Evolutionary conservation across 2,888 invertebrate species (phyloP).

Genomic region (Cartodere bifasciata): DNA sequence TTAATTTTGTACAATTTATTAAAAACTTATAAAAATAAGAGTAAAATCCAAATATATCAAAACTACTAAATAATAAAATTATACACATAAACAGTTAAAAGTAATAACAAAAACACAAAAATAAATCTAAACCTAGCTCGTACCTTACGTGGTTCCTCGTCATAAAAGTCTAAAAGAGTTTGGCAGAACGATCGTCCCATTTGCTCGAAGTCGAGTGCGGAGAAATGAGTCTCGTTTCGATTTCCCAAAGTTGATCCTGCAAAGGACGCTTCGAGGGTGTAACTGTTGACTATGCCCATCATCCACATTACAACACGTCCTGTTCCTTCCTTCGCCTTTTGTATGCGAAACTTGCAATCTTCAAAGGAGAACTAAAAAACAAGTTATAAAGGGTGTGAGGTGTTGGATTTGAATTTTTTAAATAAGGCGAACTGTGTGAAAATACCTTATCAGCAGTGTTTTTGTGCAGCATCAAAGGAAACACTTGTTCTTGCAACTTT

Average conservation of each 20-base stretch:
- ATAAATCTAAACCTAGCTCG: slow-evolving; percentile 8
- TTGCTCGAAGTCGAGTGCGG: slow-evolving; percentile 62
- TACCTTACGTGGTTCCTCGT: slow-evolving; percentile 72
- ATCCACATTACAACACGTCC: slow-evolving; percentile 92
- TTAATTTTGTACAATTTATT: no score
- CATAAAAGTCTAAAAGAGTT: slow-evolving; percentile 82
- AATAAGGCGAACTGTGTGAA: not conserved
- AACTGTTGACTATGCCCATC: slow-evolving; percentile 88
- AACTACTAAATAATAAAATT: no score
- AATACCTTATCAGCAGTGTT: slow-evolving; percentile 76
- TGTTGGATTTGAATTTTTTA: no score
- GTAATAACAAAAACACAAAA: not conserved
- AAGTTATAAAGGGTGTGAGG: no score
- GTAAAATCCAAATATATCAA: no score
- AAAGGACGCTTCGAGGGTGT: slow-evolving; percentile 91
- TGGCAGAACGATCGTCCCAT: slow-evolving; percentile 87
- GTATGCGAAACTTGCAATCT: slow-evolving; percentile 86
- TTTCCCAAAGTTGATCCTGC: slow-evolving; percentile 79
- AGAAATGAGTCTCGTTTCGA: slow-evolving; percentile 74
- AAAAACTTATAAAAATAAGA: no score
- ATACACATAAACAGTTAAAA: no score
- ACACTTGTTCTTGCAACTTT: slow-evolving; percentile 81
- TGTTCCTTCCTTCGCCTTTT: slow-evolving; percentile 88
- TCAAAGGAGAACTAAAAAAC: slow-evolving; percentile 75
- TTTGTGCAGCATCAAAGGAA: slow-evolving; percentile 87